These are phyloP conservation scores for Poicephalus gulielmi DNA, from an alignment of 2,113 vertebrate genomes.

Conservation along the genomic window DNA sequence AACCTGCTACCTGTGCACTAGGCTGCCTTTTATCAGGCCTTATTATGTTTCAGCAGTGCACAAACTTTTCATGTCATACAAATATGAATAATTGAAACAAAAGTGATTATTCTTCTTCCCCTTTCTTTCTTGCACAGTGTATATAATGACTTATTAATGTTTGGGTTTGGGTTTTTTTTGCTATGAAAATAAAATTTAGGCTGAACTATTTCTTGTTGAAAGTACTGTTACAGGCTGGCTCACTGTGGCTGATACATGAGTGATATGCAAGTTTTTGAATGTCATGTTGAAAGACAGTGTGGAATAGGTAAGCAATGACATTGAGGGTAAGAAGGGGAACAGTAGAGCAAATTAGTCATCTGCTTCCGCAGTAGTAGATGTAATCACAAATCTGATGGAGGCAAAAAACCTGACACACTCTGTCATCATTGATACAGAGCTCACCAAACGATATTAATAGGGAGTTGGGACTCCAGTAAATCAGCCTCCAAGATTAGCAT, in stretches of 20 bases:
- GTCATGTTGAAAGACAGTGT: background rate
- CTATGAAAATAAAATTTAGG: constrained; percentile 24
- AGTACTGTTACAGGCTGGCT: background rate
- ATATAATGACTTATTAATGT: constrained; percentile 45
- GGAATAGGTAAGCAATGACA: background rate
- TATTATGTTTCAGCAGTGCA: background rate
- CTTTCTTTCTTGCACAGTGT: background rate
- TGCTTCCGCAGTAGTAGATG: background rate
- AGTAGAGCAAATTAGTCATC: background rate
- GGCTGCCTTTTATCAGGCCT: background rate
- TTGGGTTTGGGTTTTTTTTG: background rate
- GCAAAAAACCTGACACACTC: background rate
- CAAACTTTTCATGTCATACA: constrained; percentile 34
- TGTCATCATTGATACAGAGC: background rate
- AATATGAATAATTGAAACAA: constrained; percentile 58
- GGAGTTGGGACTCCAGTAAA: background rate
- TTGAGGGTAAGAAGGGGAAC: background rate
- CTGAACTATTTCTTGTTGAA: constrained; percentile 13
- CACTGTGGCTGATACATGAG: background rate
- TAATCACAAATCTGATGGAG: background rate
- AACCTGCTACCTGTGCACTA: background rate
- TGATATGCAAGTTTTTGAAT: background rate
- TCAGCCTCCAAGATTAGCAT: background rate
- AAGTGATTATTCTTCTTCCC: constrained; percentile 21
- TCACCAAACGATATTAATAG: background rate